Evolutionary conservation across 2,113 vertebrate species (phyloP).

Genomic region (Guaruba guarouba): DNA sequence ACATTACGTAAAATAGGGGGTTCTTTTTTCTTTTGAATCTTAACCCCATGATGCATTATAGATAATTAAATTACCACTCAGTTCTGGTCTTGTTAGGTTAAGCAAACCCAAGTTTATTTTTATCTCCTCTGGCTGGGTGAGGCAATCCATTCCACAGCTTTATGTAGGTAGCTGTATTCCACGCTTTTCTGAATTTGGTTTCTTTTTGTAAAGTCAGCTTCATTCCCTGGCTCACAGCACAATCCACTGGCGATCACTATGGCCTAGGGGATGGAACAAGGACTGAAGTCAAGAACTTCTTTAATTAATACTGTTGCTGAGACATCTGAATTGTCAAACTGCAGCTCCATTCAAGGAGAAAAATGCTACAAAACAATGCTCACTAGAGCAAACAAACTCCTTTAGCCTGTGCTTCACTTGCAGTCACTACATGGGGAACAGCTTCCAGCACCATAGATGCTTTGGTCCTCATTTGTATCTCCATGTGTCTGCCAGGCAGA

Average conservation of each 20-base stretch:
- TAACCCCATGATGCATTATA: not conserved
- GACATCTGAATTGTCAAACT: not conserved
- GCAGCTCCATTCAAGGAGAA: not conserved
- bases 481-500: not conserved
- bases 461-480: not conserved
- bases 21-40: not conserved
- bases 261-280: not conserved
- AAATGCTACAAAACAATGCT: not conserved
- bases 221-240: not conserved
- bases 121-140: not conserved
- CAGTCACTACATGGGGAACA: not conserved
- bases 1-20: not conserved
- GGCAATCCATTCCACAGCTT: not conserved
- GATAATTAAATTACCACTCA: not conserved
- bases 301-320: not conserved
- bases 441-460: not conserved
- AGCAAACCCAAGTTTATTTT: conserved; percentile 10
- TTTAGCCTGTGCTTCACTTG: rapidly evolving
- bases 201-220: not conserved
- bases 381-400: not conserved
- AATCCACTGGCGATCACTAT: not conserved
- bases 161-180: not conserved
- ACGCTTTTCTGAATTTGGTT: not conserved
- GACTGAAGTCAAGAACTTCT: not conserved
- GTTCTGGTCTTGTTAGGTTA: not conserved